These are phyloP conservation scores for Syndactyla subalaris DNA, from an alignment of 2,797 vertebrate species.

Conservation along the genomic window DNA sequence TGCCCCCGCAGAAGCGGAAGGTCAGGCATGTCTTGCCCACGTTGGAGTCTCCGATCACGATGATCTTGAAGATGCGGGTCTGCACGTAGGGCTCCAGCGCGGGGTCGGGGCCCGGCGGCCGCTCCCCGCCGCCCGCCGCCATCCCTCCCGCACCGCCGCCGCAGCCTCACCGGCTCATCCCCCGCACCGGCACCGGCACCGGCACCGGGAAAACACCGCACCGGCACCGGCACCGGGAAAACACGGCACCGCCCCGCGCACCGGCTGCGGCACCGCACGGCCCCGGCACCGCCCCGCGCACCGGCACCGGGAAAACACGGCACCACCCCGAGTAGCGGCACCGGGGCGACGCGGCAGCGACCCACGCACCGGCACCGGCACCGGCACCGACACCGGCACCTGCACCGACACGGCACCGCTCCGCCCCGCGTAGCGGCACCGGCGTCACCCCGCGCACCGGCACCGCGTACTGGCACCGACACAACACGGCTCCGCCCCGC, in stretches of 20 bases:
- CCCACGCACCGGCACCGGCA: neutral
- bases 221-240: neutral
- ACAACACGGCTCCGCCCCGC: neutral
- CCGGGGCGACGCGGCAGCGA: neutral
- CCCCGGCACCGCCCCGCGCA: neutral
- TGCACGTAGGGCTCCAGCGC: slow-evolving; percentile 78
- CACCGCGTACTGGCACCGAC: neutral
- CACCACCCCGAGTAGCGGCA: neutral
- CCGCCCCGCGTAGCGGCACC: neutral
- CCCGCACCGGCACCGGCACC: neutral
- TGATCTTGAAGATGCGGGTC: slow-evolving; percentile 91
- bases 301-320: neutral
- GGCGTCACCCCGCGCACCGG: neutral
- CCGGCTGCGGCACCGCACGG: neutral
- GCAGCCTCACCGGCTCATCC: neutral
- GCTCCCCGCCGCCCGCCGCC: slow-evolving; percentile 24
- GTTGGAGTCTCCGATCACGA: slow-evolving; percentile 93
- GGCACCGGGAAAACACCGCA: neutral
- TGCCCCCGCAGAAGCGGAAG: slow-evolving; percentile 91
- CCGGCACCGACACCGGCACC: neutral
- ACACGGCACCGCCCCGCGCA: too few relatives aligned
- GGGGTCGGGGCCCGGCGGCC: slow-evolving; percentile 47
- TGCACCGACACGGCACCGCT: neutral
- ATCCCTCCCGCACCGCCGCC: neutral
- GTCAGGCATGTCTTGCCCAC: slow-evolving; percentile 95